A percentile compares a stretch with the other conserved stretches of the same genome.
phyloP scores from a whole-genome alignment of 2,113 vertebrate species.

The Toxostoma redivivum region DNA sequence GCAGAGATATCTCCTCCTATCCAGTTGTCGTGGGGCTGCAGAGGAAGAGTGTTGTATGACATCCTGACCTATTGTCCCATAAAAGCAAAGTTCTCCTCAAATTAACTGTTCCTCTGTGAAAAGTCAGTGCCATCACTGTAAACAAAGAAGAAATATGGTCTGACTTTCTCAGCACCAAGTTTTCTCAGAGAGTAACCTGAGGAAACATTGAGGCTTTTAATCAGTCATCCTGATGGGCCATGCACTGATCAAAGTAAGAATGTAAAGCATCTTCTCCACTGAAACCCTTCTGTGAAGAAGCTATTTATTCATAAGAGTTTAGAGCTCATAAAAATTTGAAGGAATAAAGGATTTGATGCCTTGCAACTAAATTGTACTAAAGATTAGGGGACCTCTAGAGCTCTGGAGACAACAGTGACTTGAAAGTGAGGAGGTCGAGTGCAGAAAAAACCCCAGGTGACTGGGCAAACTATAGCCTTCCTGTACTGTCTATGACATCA shows the following conservation, averaged over 20 bases:
- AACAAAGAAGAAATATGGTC: constrained; percentile 9
- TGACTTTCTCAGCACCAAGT: background rate
- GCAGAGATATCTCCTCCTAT: background rate
- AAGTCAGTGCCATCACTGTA: background rate
- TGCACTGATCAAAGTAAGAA: background rate
- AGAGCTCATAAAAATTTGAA: background rate
- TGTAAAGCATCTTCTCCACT: background rate
- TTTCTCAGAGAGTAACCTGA: background rate
- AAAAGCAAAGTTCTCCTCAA: background rate
- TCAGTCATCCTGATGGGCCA: background rate
- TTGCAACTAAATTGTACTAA: background rate
- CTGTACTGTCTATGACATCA: background rate
- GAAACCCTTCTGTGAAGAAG: background rate
- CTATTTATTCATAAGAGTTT: background rate
- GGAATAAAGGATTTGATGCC: background rate
- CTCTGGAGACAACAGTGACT: background rate
- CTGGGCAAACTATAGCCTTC: background rate
- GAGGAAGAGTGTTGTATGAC: constrained; percentile 52
- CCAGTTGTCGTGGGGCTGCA: background rate
- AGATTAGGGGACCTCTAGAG: background rate
- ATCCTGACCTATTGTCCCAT: constrained; percentile 45
- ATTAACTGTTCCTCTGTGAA: background rate
- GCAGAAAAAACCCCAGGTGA: background rate
- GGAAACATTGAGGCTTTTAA: background rate
- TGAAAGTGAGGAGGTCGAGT: background rate